Base-by-base conservation (phyloP, 2,113 vertebrate species). In the Alligator sinensis region DNA sequence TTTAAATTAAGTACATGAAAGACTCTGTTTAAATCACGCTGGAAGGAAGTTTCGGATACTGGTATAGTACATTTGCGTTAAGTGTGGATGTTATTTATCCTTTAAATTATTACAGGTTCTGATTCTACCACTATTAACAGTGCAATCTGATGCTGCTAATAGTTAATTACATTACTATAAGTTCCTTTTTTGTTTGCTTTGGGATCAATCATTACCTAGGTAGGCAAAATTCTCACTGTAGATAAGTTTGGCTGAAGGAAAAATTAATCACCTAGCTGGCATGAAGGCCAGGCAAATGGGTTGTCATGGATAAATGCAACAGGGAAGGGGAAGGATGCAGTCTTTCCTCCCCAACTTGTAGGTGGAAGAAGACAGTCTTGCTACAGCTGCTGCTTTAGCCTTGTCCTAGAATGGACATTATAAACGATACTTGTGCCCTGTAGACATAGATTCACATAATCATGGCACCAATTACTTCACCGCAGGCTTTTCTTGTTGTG, bases 71-170 rank as follows among this genome's bases (percentile, higher is more conserved):
- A 30, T 57, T 82, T 22, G 25, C 62, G 27, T 66, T 89, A 57
- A 61, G 3, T 38, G 22, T 30, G 76, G 61, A 64, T 77, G 28
- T 47, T 72, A 11, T 8, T 19, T 0, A 0, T 63, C n/a, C 84
- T 90, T 92, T 8, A 54, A 82, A 47, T 18, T 1, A 61, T 55
- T 16, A 18, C 77, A 0, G 54, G 14, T 47, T 60, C 58, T 38
- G 12, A 38, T 3, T 0, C 34, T 25, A 13, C 27, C 66, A 2
- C 27, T 72, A 72, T 64, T 15, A 63, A 14, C 34, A 8, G 63
- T 86, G 27, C 25, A 79, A 0, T 21, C 30, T 81, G 1, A 1
- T 3, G 1, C 11, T 0, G 4, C 57, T 60, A 22, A 11, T 47
- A 77, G 84, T 86, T 47, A 17, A 27, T 38, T 16, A 55, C 55